Percentiles rank a stretch among this genome's conserved stretches.
Conservation (phyloP, 2,888 invertebrate species). For the Volucella inanis region DNA sequence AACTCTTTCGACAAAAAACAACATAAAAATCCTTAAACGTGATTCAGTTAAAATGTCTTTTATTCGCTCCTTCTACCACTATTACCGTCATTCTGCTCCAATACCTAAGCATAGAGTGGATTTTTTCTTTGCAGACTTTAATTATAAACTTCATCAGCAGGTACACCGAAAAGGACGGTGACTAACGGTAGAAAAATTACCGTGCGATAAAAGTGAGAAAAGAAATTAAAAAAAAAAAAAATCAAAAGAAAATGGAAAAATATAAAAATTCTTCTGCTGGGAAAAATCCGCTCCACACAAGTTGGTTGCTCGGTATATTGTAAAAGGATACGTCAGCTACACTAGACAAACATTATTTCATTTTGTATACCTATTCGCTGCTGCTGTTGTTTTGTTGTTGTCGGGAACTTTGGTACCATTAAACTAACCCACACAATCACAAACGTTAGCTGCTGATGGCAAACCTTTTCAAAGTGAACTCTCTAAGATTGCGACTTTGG, state of each 20-base stretch:
- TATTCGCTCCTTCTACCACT: conserved; percentile 21
- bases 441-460: background rate
- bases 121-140: conserved; percentile 35
- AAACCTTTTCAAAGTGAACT: background rate
- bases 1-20: conserved; percentile 33
- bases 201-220: background rate
- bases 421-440: background rate
- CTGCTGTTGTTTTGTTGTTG: background rate
- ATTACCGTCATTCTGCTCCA: conserved; percentile 8
- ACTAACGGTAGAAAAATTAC: conserved; percentile 8
- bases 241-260: background rate
- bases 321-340: conserved; percentile 40
- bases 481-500: background rate
- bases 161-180: conserved; percentile 45
- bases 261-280: background rate
- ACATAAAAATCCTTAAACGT: conserved; percentile 34
- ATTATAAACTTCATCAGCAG: conserved; percentile 55
- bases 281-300: conserved; percentile 23
- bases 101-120: background rate
- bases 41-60: conserved; percentile 35
- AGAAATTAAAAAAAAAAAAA: background rate
- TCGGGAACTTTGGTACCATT: background rate
- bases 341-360: conserved; percentile 25
- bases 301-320: conserved; percentile 14
- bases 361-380: background rate